Evolutionary conservation across 2,888 invertebrate species (phyloP), one percentile per base, ranked within the genome.

Genomic region (Heteropelma amictum): DNA sequence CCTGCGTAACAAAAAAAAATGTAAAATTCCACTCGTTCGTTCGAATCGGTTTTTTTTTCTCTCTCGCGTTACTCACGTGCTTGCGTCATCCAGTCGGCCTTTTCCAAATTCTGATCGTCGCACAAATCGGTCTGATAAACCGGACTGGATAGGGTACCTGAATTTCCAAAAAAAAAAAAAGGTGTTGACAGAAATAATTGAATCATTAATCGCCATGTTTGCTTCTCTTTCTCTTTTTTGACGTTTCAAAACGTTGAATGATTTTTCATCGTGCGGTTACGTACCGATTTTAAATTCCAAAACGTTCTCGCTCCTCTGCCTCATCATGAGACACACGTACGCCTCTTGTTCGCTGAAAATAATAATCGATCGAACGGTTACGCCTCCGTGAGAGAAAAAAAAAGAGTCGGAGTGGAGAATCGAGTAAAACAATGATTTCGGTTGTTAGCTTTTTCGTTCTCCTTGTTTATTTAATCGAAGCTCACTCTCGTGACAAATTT

Each of bases 71-170:
- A 91, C 92, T 90, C 87, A 92, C 93, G 90, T 78, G 92, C 92
- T 91, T 93, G 92, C 1, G 93, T 93, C 81, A 92, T 90, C 93
- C 93, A 93, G 47, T 90, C 88, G 49, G 90, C 90, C 51, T 90
- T 89, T 56, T 90, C 88, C 79, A 93, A 91, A 85, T 92, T 91
- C 6, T 86, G 84, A 79, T 90, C 89, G 42, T 89, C 87, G 80
- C 92, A 92, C 28, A 91, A 82, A 63, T 85, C 85, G 21, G 84
- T 84, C 42, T 90, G 89, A 76, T 88, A 90, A 35, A 86, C 82
- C 12, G 86, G 84, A 72, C 85, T 89, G 35, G 89, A 83, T 5
- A 83, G 81, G 60, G 83, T 81, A 54, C 90, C 90, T 89, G 77
- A 23, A 75, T 65, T 61, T n/a, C n/a, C n/a, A 72, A 26, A 60